Conservation (phyloP, 2,113 vertebrate species). For the Thymallus thymallus region DNA sequence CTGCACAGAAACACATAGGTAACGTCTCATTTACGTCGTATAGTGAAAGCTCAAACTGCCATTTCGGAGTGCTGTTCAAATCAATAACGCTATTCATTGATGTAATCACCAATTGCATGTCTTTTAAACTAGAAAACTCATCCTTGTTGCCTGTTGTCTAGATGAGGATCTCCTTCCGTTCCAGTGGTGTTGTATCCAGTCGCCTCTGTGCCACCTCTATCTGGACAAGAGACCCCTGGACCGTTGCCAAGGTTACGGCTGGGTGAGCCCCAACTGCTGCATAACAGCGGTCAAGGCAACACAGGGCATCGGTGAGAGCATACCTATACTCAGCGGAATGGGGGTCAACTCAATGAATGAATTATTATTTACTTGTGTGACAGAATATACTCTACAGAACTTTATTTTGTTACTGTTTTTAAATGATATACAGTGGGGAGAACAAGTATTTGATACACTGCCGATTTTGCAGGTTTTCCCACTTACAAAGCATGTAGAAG, state of each 20-base stretch:
- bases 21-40: slow-evolving; percentile 11
- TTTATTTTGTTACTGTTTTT: too few species aligned
- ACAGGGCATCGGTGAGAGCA: slow-evolving; percentile 71
- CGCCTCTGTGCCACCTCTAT: slow-evolving; percentile 73
- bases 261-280: slow-evolving; percentile 30
- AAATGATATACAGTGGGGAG: too few species aligned
- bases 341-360: not conserved
- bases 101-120: not conserved
- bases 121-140: not conserved
- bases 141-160: slow-evolving; percentile 25
- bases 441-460: too few species aligned
- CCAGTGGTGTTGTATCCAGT: slow-evolving; percentile 78
- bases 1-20: slow-evolving; percentile 72
- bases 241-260: slow-evolving; percentile 72
- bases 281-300: slow-evolving; percentile 40
- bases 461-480: too few species aligned
- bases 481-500: too few species aligned
- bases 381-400: too few species aligned
- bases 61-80: not conserved
- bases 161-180: slow-evolving; percentile 78
- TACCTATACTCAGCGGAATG: not conserved
- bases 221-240: slow-evolving; percentile 74
- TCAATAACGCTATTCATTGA: not conserved
- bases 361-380: not conserved
- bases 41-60: not conserved